A percentile compares a stretch with the other conserved stretches of the same genome.
These are phyloP conservation scores for Apomyelois bistriatella DNA, from an alignment of 2,888 invertebrate genomes.

Conservation along the genomic window DNA sequence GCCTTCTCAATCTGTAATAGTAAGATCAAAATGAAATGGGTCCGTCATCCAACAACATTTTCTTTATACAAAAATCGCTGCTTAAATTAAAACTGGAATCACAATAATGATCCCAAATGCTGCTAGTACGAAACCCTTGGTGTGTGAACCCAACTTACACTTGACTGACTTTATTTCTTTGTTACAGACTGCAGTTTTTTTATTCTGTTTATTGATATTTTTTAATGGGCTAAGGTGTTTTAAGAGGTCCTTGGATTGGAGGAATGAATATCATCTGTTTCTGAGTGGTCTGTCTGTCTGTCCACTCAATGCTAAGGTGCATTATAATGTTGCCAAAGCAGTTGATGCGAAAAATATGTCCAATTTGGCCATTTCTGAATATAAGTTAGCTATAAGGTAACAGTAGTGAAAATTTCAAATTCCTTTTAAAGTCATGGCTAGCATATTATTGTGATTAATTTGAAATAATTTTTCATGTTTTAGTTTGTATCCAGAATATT, in stretches of 20 bases:
- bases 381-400: slow-evolving; percentile 87
- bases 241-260: slow-evolving; percentile 89
- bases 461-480: slow-evolving; percentile 15
- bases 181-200: slow-evolving; percentile 32
- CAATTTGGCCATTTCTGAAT: slow-evolving; percentile 86
- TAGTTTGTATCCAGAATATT: slow-evolving; percentile 88
- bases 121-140: too few species aligned
- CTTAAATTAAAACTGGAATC: too few species aligned
- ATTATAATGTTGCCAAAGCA: slow-evolving; percentile 95
- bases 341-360: slow-evolving; percentile 87
- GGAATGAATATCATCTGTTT: slow-evolving; percentile 88
- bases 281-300: slow-evolving; percentile 91
- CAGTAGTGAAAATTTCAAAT: not conserved
- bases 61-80: too few species aligned
- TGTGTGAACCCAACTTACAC: too few species aligned
- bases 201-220: slow-evolving; percentile 37
- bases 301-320: slow-evolving; percentile 95
- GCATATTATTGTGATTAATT: not conserved
- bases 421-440: too few species aligned
- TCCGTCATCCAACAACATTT: too few species aligned
- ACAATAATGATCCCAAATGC: too few species aligned
- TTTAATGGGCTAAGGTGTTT: slow-evolving; percentile 67
- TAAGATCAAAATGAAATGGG: too few species aligned
- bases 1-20: too few species aligned
- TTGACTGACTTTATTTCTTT: slow-evolving; percentile 11